Base-by-base conservation (phyloP, 2,113 vertebrate species). In the Gasterosteus aculeatus region DNA sequence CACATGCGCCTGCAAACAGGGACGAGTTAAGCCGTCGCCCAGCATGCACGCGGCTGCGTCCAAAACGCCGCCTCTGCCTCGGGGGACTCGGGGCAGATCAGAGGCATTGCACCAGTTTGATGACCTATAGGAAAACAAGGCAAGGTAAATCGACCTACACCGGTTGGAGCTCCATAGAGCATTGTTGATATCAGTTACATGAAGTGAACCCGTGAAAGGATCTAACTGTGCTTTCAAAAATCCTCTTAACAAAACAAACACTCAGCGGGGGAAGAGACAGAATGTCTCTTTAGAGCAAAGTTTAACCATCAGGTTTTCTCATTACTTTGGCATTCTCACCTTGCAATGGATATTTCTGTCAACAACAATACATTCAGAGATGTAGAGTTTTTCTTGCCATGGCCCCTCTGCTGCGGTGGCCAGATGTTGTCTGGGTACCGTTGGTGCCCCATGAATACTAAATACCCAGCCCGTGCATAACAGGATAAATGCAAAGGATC, bases 121-220 rank as follows among this genome's bases (percentile, higher is more conserved):
- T 44, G 18, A 75, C 38, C 62, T 69, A 51, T 10, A 65, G 19
- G 31, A 61, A 77, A 70, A 39, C 60, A 41, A 46, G n/a, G 19
- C 6, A 15, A 67, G 38, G 83, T 78, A 76, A 84, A 77, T 42
- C 4, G 49, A 90, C 78, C 78, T 77, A 72, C 47, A 75, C 44
- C 26, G 38, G 62, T 14, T 63, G 41, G 26, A 63, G 41, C 54
- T 26, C 73, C 51, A 54, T 4, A 33, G 44, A 39, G 3, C 47
- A 31, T 2, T 84, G 87, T 84, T 82, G 84, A 78, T 85, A 85
- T 88, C 84, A 16, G 61, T 89, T 84, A 91, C 84, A 67, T 59
- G 66, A 69, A 51, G 38, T 6, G 29, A 57, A 68, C 65, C 49
- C 26, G 38, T n/a, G 31, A 76, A 58, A n/a, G 41, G 10, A 18